phyloP scores from a whole-genome alignment of 2,888 invertebrate genomes.

The Pegoplata infirma region DNA sequence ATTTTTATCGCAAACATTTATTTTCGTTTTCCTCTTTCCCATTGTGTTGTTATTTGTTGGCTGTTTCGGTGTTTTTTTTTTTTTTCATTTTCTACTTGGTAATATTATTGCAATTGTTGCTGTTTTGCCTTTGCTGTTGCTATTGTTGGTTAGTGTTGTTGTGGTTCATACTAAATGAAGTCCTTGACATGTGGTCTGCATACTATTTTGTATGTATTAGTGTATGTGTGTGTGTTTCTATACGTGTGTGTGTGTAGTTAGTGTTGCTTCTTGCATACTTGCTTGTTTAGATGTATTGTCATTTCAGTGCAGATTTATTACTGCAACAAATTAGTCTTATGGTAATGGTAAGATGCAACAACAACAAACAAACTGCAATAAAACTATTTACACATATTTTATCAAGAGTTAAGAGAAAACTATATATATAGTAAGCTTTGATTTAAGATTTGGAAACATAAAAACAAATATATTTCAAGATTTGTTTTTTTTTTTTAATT shows the following conservation, averaged over 20 bases:
- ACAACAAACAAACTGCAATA: conserved; percentile 29
- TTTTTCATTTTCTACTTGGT: conserved; percentile 2
- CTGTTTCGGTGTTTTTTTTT: conserved; percentile 15
- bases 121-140: conserved; percentile 34
- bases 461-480: too few species aligned
- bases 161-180: conserved; percentile 61
- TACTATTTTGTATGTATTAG: conserved; percentile 52
- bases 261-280: conserved; percentile 51
- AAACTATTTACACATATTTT: conserved; percentile 61
- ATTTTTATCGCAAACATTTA: too few species aligned
- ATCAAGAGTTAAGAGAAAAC: conserved; percentile 44
- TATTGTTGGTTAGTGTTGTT: conserved; percentile 56
- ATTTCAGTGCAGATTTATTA: conserved; percentile 59
- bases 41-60: conserved; percentile 38
- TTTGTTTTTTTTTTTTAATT: too few species aligned
- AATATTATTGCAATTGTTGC: conserved; percentile 43
- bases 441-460: conserved; percentile 54
- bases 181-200: conserved; percentile 60
- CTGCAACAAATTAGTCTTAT: conserved; percentile 62
- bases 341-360: conserved; percentile 29
- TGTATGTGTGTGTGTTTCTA: not conserved
- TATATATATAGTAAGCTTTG: conserved; percentile 44
- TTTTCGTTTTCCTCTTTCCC: conserved; percentile 14
- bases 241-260: conserved; percentile 9
- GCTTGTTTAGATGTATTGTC: conserved; percentile 58